Evolutionary conservation across 1,140 invertebrate species (phyloP), one percentile per base, ranked within the genome.

Genomic region (Drosophila mayri): DNA sequence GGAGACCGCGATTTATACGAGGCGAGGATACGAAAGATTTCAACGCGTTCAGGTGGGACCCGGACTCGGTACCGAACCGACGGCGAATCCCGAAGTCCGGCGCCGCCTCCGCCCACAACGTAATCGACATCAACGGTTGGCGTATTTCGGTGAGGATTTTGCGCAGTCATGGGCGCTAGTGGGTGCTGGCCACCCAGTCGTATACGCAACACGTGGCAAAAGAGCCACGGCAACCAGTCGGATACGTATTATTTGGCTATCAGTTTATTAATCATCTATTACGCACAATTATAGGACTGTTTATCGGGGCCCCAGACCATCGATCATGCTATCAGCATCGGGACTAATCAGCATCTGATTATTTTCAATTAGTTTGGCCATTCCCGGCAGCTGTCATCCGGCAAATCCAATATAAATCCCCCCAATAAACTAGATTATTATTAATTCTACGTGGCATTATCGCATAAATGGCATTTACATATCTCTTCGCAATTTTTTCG

Each of bases 11-110:
- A 90, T 88, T 88, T 88, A 88, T 88, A 88, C 80, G 81, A 65
- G 64, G 55, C 85, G 80, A 85, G 68, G 74, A 88, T 88, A 85
- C 85, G 49, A 88, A 88, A 90, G 84, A 88, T 90, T 88, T 90
- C 81, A 90, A 84, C 76, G 80, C 62, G 67, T 73, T 60, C 70
- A 73, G 70, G 70, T 72, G 52, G 44, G 46, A 32, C 47, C 25
- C 49, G 61, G 25, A 32, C 22, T 35, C 46, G 47, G 47, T 12
- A 0, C 20, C 11, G 20, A 54, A n/a, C 67, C 66, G 60, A 59
- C 6, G 5, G 41, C 40, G 20, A 40, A 7, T 16, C n/a, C 74
- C 76, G 74, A 77, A 25, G 54, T 32, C 35, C 18, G 20, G 18
- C 12, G 4, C 63, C 54, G 10, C 41, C 10, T 1, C 79, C 84